Base-by-base conservation (phyloP, 30 jellyfish, hydroid and myxozoan species). In the Cassiopea xamachana region DNA sequence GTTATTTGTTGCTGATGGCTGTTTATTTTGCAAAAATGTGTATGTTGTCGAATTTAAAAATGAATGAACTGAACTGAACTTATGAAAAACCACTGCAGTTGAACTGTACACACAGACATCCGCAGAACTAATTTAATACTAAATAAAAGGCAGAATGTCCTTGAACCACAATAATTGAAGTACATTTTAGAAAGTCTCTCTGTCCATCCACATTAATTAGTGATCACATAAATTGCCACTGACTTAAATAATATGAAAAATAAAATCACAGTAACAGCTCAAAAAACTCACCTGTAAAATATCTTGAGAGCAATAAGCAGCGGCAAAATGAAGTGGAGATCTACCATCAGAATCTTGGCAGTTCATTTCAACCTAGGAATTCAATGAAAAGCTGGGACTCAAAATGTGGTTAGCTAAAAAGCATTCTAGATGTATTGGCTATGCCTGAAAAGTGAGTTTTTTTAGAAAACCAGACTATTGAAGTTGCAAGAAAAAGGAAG, bases 311-410 rank as follows among this genome's bases (percentile, higher is more conserved):
- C 98, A 90, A 74, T 90, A 81, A 1, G 91, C 97, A 0, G 97
- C 92, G 1, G 98, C 98, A 77, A 72, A 87, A 81, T 94, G 98
- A 62, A 94, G 81, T 2, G 98, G 97, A 61, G 90, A 46, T 46
- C 96, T 79, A 1, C 97, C 98, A 17, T 94, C 97, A 3, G 91
- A 50, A 78, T 94, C 98, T 87, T 94, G 92, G 1, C 82, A 89
- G 70, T 94, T 87, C 46, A 90, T 67, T 48, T 55, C 85, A 17
- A 94, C 94, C 98, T 94, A 51, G 16, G 67, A 85, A 43, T 17
- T 39, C 15, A 74, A 8, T 44, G 74, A 49, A 2, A 48, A 46
- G 27, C 12, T 48, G 75, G 7, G 12, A 5, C 27, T 78, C 49
- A 51, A 78, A 74, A 19, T 6, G 61, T 27, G 39, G 39, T 27